Percentiles rank a stretch among this genome's conserved stretches.
phyloP scores from a whole-genome alignment of 2,797 vertebrate genomes.

The Pangasius larnaudii region DNA sequence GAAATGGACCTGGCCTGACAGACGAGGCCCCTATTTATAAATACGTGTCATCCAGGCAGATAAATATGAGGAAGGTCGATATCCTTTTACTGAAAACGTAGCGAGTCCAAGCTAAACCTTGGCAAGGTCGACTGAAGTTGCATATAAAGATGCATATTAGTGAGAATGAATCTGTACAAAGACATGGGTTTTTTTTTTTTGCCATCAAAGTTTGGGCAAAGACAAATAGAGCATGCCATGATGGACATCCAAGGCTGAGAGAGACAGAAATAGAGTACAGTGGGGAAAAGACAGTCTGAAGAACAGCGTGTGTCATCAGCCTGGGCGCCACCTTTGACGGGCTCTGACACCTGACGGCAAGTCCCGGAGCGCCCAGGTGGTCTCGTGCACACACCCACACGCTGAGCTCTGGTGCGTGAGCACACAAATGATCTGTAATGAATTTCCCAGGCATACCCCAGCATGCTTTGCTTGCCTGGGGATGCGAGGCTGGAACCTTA shows the following conservation, averaged over 20 bases:
- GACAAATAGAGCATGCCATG: conserved; percentile 70
- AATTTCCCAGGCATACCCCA: conserved; percentile 48
- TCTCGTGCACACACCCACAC: neutral
- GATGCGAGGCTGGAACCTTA: conserved; percentile 7
- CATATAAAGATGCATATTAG: conserved; percentile 74
- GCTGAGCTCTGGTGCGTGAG: neutral
- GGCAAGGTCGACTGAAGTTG: conserved; percentile 68
- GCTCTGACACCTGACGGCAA: conserved; percentile 9
- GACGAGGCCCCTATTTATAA: conserved; percentile 47
- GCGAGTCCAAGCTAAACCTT: conserved; percentile 73
- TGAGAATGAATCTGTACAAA: conserved; percentile 72
- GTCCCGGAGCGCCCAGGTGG: conserved; percentile 20
- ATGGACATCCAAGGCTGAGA: conserved; percentile 6
- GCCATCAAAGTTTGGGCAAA: conserved; percentile 32
- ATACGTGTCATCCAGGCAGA: conserved; percentile 50
- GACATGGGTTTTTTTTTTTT: conserved; percentile 14
- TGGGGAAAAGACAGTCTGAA: neutral
- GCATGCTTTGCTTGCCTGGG: conserved; percentile 20
- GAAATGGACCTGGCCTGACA: conserved; percentile 32
- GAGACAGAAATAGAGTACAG: conserved; percentile 1
- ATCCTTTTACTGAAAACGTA: conserved; percentile 58
- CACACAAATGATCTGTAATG: conserved; percentile 25
- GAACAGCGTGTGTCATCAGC: neutral
- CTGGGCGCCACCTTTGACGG: neutral
- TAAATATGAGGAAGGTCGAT: conserved; percentile 37